Percentiles rank a stretch among this genome's conserved stretches.
Evolutionary conservation across 2,888 invertebrate genomes (phyloP).

Genomic region (Lasioglossum oenotherae): DNA sequence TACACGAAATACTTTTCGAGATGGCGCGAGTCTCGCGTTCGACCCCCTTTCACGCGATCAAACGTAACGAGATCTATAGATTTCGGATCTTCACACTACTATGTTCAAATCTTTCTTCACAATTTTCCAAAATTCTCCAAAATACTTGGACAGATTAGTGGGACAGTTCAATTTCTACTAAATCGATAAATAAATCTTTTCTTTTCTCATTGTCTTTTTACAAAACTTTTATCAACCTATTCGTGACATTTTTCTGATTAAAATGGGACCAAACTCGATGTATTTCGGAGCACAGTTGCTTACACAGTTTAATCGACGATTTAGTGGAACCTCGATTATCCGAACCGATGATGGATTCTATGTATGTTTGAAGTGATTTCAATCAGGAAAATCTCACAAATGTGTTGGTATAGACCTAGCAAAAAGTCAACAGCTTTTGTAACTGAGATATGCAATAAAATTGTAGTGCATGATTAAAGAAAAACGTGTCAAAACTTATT

Average conservation of each 20-base stretch:
- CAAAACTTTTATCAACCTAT: not conserved
- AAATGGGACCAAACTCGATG: too few relatives aligned
- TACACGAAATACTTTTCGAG: not conserved
- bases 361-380: too few relatives aligned
- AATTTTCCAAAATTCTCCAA: not conserved
- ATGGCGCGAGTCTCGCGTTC: not conserved
- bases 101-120: not conserved
- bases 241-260: not conserved
- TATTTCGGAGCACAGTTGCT: not conserved
- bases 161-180: not conserved
- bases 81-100: not conserved
- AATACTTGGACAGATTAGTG: not conserved
- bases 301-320: not conserved
- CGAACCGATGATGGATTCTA: not conserved
- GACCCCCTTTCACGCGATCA: not conserved
- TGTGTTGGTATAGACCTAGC: not conserved
- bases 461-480: too few relatives aligned
- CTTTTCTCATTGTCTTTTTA: not conserved
- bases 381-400: too few relatives aligned
- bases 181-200: not conserved
- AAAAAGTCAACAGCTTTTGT: not conserved
- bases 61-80: not conserved
- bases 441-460: too few relatives aligned
- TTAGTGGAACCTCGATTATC: not conserved
- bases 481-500: too few relatives aligned